Evolutionary conservation across 1,140 invertebrate genomes (phyloP), one percentile per base, ranked within the genome.

Genomic region (Zophobas morio): DNA sequence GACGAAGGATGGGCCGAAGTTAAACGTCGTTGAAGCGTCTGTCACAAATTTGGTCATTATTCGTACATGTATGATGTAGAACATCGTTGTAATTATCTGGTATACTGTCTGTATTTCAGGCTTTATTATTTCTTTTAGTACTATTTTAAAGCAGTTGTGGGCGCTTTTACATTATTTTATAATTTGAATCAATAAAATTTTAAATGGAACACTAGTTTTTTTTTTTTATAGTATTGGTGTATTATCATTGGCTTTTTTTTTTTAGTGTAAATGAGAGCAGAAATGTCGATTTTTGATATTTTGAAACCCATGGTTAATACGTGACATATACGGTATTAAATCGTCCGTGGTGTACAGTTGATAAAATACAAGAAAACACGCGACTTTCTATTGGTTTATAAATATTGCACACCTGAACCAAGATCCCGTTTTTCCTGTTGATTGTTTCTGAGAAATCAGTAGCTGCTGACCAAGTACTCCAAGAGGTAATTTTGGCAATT

Each of bases 161-260:
- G 60, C 40, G 37, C 37, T 39, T 66, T 66, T 66, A 40, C 42
- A 66, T 66, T 66, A 66, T 66, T 66, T 66, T 66, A 32, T 66
- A 66, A 66, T 20, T 33, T 39, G 54, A 57, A 57, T 57, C 32
- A 57, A 66, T 66, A 66, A 66, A 20, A 66, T 66, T 66, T 66
- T 66, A 66, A 66, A 42, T 60, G 56, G 42, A n/a, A 8, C 70
- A 37, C 39, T 75, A 3, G 35, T 36, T 2, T 40, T 75, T 63
- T 80, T 57, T 56, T 70, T 54, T 63, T 35, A 51, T 5, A 78
- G 60, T 46, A 71, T 76, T 8, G 77, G 37, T 54, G 57, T 51
- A 6, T 57, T 78, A 8, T 78, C 20, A 70, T 39, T 78, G 20
- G 20, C 20, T 20, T 20, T 20, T 20, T 20, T 20, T 20, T 20